These are phyloP conservation scores for Crotalus helleri DNA, from an alignment of 2,113 vertebrate genomes.

Conservation along the genomic window DNA sequence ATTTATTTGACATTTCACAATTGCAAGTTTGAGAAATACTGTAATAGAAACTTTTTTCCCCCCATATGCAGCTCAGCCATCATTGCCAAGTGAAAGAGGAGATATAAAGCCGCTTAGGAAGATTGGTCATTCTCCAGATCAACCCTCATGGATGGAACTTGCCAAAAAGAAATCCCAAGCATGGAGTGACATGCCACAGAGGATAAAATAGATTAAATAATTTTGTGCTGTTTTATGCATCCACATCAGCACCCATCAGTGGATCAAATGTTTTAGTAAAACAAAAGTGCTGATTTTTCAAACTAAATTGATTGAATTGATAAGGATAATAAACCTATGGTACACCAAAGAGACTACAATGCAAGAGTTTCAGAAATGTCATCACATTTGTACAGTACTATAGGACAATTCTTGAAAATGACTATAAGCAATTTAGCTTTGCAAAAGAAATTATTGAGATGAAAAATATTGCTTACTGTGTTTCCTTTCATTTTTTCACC, in stretches of 20 bases:
- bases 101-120: slow-evolving; percentile 71
- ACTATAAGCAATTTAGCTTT: slow-evolving; percentile 19
- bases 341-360: slow-evolving; percentile 46
- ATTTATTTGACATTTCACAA: background rate
- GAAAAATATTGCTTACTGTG: background rate
- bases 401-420: slow-evolving; percentile 38
- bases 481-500: background rate
- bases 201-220: slow-evolving; percentile 68
- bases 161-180: slow-evolving; percentile 97
- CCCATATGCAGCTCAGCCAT: slow-evolving; percentile 54
- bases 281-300: background rate
- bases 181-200: slow-evolving; percentile 89
- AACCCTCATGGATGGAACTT: slow-evolving; percentile 95
- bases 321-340: slow-evolving; percentile 41
- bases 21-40: background rate
- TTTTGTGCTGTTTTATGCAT: background rate
- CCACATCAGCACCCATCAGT: background rate
- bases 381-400: slow-evolving; percentile 52
- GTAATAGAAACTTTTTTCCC: slow-evolving; percentile 24
- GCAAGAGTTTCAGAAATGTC: slow-evolving; percentile 25
- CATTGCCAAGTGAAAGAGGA: slow-evolving; percentile 62
- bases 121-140: slow-evolving; percentile 63
- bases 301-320: slow-evolving; percentile 36
- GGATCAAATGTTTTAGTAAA: background rate
- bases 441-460: slow-evolving; percentile 26